Conservation (phyloP, 2,113 vertebrate species). For the Sinocyclocheilus anshuiensis region DNA sequence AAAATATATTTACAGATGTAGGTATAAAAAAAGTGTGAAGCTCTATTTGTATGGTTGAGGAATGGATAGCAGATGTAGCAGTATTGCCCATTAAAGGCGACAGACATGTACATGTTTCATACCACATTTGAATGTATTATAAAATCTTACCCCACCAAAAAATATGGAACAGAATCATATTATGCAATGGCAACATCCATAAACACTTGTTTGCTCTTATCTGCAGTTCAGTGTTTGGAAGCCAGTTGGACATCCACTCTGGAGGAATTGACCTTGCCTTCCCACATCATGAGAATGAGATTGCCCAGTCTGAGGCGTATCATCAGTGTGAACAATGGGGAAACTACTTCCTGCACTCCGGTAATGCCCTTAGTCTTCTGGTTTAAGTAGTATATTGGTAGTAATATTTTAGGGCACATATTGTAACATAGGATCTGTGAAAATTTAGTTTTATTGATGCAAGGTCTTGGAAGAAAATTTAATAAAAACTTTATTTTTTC, state of each 20-base stretch:
- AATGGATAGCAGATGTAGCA: no score
- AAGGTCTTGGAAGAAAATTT: neutral
- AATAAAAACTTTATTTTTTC: neutral
- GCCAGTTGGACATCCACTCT: conserved; percentile 90
- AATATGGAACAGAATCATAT: no score
- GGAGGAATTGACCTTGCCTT: conserved; percentile 94
- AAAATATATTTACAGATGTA: no score
- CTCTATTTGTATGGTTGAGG: no score
- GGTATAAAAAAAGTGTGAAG: no score
- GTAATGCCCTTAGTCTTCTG: conserved; percentile 69
- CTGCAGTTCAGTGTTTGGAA: conserved; percentile 87
- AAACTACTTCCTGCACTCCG: conserved; percentile 94
- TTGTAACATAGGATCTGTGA: neutral
- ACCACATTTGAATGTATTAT: no score
- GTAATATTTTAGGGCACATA: neutral
- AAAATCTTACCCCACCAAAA: neutral
- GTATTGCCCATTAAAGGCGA: no score
- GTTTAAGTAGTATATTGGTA: neutral
- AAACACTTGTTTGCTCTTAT: neutral
- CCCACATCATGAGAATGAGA: conserved; percentile 97
- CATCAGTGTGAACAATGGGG: conserved; percentile 91
- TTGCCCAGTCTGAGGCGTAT: conserved; percentile 91
- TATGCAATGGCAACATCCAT: neutral
- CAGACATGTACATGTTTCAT: no score
- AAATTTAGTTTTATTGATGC: neutral